phyloP scores from a whole-genome alignment of 2,113 vertebrate genomes.

The Catagonus wagneri region DNA sequence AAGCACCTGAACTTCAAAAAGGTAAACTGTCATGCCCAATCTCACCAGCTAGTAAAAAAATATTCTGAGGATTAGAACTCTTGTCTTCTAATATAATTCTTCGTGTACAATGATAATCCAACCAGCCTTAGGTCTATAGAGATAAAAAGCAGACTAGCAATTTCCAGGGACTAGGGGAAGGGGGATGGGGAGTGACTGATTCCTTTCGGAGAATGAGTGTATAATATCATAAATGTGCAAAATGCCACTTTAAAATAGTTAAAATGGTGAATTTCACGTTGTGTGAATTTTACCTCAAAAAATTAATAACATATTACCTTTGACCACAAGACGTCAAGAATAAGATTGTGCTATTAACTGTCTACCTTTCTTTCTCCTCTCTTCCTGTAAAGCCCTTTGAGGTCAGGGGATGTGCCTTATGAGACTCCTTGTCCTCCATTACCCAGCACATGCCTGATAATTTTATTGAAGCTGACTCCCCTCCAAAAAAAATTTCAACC shows the following conservation, averaged over 20 bases:
- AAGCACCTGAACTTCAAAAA: slow-evolving; percentile 43
- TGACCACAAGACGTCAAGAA: neutral
- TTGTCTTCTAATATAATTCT: slow-evolving; percentile 26
- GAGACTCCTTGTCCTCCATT: neutral
- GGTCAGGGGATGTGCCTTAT: neutral
- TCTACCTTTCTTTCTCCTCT: neutral
- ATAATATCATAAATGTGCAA: neutral
- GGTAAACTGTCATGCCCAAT: neutral
- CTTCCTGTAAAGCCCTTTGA: neutral
- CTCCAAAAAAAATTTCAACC: neutral
- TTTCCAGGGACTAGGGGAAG: neutral
- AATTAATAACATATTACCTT: neutral
- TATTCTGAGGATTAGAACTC: neutral
- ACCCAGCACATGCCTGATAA: neutral
- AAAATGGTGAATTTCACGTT: neutral
- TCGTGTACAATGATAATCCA: slow-evolving; percentile 16
- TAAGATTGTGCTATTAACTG: neutral
- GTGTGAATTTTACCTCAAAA: neutral
- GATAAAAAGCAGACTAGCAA: slow-evolving; percentile 22
- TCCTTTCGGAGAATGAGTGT: neutral
- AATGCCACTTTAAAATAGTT: neutral
- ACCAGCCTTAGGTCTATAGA: slow-evolving; percentile 35
- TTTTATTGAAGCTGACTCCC: neutral
- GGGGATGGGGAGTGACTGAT: neutral
- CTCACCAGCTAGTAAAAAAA: neutral